phyloP scores from a whole-genome alignment of 2,888 invertebrate genomes.

The Lampropteryx suffumata region DNA sequence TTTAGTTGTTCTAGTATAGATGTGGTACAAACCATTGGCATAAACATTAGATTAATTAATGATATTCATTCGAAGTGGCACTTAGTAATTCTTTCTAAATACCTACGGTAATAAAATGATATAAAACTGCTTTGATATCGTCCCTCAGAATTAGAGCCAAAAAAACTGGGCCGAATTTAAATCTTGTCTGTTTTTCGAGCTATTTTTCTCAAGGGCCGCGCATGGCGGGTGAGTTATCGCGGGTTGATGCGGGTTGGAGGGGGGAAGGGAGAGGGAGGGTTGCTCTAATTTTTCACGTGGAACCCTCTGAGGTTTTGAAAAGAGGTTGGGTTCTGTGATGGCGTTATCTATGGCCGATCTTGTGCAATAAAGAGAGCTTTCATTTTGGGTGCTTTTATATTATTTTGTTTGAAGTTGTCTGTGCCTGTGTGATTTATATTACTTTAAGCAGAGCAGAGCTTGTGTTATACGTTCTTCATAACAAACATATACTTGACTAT shows the following conservation, averaged over 20 bases:
- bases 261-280: constrained; percentile 47
- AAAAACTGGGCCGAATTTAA: constrained; percentile 64
- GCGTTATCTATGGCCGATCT: constrained; percentile 37
- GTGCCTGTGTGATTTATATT: too few relatives aligned
- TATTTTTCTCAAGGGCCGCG: constrained; percentile 80
- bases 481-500: too few relatives aligned
- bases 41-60: too few relatives aligned
- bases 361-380: constrained; percentile 33
- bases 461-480: too few relatives aligned
- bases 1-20: too few relatives aligned
- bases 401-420: too few relatives aligned
- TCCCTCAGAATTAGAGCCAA: constrained; percentile 34
- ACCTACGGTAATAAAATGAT: too few relatives aligned
- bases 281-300: constrained; percentile 75
- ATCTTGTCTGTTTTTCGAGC: constrained; percentile 77
- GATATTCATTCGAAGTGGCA: too few relatives aligned
- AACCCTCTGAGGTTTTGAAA: constrained; percentile 59
- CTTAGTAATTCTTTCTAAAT: too few relatives aligned
- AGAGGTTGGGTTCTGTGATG: constrained; percentile 52
- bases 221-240: constrained; percentile 62
- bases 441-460: too few relatives aligned
- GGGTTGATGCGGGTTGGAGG: constrained; percentile 27
- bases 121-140: constrained; percentile 33
- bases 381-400: constrained; percentile 32
- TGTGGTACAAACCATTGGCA: too few relatives aligned